Evolutionary conservation across 1,140 invertebrate species (phyloP).

Genomic region (Battus philenor): DNA sequence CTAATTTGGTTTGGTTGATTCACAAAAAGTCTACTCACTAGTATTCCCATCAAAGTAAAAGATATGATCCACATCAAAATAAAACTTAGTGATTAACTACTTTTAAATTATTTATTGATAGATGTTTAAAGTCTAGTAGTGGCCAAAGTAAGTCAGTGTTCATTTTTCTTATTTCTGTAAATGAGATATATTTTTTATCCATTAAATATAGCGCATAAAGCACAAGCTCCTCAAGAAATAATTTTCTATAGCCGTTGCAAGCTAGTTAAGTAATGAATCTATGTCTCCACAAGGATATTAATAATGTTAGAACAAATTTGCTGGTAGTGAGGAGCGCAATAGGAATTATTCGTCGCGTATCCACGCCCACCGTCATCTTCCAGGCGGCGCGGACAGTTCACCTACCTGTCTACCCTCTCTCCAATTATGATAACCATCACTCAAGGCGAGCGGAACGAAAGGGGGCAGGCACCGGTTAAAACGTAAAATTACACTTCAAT

Average conservation of each 20-base stretch:
- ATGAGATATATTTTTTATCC: no score
- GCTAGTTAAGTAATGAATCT: background rate
- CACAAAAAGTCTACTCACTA: no score
- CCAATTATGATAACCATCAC: slow-evolving; percentile 74
- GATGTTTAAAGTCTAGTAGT: no score
- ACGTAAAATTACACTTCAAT: slow-evolving; percentile 73
- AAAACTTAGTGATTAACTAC: no score
- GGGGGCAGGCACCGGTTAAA: slow-evolving; percentile 70
- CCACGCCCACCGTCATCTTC: slow-evolving; percentile 39
- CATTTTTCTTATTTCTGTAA: no score
- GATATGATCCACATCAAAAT: no score
- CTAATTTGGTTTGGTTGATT: no score
- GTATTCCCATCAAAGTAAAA: no score
- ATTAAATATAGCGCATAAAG: no score
- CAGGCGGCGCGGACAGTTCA: slow-evolving; percentile 45
- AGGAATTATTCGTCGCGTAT: slow-evolving; percentile 35
- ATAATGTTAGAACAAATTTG: slow-evolving; percentile 8
- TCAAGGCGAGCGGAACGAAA: slow-evolving; percentile 73
- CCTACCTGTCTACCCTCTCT: slow-evolving; percentile 64
- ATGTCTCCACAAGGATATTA: background rate
- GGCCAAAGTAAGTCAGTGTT: no score
- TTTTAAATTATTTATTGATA: no score
- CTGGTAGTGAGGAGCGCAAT: slow-evolving; percentile 14
- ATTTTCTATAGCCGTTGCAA: background rate
- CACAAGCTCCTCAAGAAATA: background rate